phyloP scores from a whole-genome alignment of 2,888 invertebrate genomes.

The Sphaerophoria rueppellii region DNA sequence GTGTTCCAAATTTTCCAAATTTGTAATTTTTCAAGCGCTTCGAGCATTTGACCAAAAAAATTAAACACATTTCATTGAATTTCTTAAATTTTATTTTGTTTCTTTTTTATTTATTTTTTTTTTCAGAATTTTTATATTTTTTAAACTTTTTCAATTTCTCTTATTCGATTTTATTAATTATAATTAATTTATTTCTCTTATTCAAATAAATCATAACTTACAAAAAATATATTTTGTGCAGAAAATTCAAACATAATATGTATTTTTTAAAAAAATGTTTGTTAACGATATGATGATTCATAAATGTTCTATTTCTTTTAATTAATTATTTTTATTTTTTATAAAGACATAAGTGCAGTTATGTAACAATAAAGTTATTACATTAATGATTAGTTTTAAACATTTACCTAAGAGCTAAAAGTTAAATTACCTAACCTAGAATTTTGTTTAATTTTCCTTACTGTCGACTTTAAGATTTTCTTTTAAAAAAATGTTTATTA shows the following conservation, averaged over 20 bases:
- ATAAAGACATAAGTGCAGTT: constrained; percentile 58
- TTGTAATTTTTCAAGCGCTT: no score
- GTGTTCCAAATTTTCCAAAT: no score
- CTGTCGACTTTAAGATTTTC: constrained; percentile 27
- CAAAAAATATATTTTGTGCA: constrained; percentile 71
- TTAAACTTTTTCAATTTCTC: constrained; percentile 29
- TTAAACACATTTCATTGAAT: constrained; percentile 43
- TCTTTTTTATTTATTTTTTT: constrained; percentile 20
- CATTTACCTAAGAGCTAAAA: constrained; percentile 52
- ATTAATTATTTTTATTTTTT: constrained; percentile 21
- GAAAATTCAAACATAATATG: constrained; percentile 59
- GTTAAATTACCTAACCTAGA: constrained; percentile 28
- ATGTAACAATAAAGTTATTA: constrained; percentile 51
- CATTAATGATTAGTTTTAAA: constrained; percentile 59
- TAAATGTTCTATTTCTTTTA: constrained; percentile 24
- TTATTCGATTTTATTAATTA: constrained; percentile 41
- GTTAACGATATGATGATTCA: constrained; percentile 52
- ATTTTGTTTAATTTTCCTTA: background rate
- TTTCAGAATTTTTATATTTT: constrained; percentile 18
- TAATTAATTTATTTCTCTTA: constrained; percentile 53
- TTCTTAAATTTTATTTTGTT: constrained; percentile 14
- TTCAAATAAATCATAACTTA: constrained; percentile 57
- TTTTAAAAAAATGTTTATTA: constrained; percentile 54
- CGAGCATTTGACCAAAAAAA: background rate
- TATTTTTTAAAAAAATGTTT: constrained; percentile 17